Evolutionary conservation across 2,797 vertebrate genomes (phyloP), one percentile per base, ranked within the genome.

Genomic region (Otus scops): DNA sequence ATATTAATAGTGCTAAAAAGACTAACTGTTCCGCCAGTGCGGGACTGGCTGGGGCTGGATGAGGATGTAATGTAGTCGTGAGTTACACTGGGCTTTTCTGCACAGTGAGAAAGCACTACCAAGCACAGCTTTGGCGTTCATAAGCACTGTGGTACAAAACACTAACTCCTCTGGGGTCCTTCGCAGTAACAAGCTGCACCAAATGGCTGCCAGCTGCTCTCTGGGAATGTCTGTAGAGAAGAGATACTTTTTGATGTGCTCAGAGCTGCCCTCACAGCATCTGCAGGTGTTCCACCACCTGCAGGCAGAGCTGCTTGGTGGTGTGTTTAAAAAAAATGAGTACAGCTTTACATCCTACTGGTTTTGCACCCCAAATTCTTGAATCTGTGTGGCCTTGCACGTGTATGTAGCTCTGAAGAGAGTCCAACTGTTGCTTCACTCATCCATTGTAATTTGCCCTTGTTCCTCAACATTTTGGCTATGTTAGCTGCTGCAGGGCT

Each of bases 121-220:
- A 51, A 73, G 81, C 12, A 3, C 28, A n/a, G 74, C 59, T 81
- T 26, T 81, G 60, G 21, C 0, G 0, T 32, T 69, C 47, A 3
- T 6, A 36, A 71, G 65, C 13, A 11, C 20, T 16, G 45, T 22
- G 61, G 75, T 63, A 64, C 36, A 84, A 86, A 92, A 54, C 59
- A 14, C 16, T 51, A 54, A 15, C 48, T 70, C 56, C 63, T 50
- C 61, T 6, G 65, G 45, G 61, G 54, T 78, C 32, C 41, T 78
- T n/a, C 2, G 1, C 39, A 39, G 51, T 15, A 84, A 79, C 71
- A 36, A 75, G 85, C 89, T 63, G 82, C 76, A 76, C 85, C 65
- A 53, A 96, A 73, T 63, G 88, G 63, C 76, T 45, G 41, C 69
- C 89, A 95, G 88, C 93, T 96, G 89, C 94, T 90, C 59, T 17